Conservation (phyloP, 2,113 vertebrate species). For the Penelope pileata region DNA sequence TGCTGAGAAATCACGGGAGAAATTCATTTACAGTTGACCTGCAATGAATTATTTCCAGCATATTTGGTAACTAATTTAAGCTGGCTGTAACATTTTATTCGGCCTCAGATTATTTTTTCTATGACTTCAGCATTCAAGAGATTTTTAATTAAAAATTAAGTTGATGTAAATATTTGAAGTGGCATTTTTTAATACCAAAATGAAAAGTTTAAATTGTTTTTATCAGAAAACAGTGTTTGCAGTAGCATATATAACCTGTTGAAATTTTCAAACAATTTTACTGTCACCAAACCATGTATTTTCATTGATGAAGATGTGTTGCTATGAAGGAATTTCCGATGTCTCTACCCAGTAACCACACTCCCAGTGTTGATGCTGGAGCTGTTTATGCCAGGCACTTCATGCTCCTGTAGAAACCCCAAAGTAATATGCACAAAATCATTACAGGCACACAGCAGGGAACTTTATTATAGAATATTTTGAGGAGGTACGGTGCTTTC, state of each 20-base stretch:
- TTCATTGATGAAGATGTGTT: not conserved
- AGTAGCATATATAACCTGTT: not conserved
- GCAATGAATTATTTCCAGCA: not conserved
- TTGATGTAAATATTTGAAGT: not conserved
- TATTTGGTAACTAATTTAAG: not conserved
- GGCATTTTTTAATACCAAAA: not conserved
- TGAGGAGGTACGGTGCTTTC: not conserved
- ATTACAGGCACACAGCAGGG: not conserved
- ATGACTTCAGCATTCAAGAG: not conserved
- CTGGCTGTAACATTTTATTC: not conserved
- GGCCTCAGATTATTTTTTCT: not conserved
- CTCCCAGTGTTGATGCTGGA: not conserved
- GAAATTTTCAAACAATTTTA: not conserved
- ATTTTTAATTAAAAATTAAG: constrained; percentile 23
- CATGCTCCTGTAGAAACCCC: not conserved
- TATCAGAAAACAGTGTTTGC: not conserved
- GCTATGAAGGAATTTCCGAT: not conserved
- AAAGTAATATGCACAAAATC: not conserved
- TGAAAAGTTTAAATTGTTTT: not conserved
- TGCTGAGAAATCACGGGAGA: constrained; percentile 1
- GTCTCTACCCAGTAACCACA: not conserved
- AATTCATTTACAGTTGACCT: not conserved
- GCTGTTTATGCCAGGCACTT: not conserved
- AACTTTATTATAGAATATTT: not conserved
- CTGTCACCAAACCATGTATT: not conserved